phyloP scores from a whole-genome alignment of 2,797 vertebrate genomes.

The Mus caroli region DNA sequence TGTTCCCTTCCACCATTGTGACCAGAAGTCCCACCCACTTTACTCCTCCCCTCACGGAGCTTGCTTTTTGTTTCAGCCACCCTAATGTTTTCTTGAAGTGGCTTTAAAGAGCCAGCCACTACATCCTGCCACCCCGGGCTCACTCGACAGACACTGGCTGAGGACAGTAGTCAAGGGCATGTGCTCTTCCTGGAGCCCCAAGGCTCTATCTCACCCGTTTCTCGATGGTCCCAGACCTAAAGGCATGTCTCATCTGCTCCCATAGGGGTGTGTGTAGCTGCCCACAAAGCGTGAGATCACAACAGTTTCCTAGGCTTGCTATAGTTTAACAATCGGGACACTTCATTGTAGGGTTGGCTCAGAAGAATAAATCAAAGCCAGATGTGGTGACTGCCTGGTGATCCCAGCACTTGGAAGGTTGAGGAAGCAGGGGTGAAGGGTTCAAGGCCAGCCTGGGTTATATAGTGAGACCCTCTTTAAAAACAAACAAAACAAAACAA shows the following conservation, averaged over 20 bases:
- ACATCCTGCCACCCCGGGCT: constrained; percentile 18
- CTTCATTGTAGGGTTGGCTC: background rate
- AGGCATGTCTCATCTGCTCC: rapidly evolving
- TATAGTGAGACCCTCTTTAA: background rate
- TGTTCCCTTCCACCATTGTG: rapidly evolving
- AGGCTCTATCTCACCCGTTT: background rate
- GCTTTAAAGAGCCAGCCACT: background rate
- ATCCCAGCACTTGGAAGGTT: background rate
- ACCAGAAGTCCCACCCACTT: background rate
- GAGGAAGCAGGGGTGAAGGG: background rate
- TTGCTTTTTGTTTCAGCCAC: background rate
- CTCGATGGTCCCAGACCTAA: background rate
- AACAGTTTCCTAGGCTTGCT: background rate
- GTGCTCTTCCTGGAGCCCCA: too few relatives aligned
- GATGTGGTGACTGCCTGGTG: background rate
- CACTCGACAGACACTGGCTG: constrained; percentile 38
- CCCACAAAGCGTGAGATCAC: background rate
- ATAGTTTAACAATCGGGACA: background rate
- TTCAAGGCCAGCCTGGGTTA: background rate
- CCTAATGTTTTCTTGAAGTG: background rate
- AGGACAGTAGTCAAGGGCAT: too few relatives aligned
- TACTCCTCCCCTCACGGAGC: background rate
- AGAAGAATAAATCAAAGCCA: background rate
- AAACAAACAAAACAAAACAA: background rate
- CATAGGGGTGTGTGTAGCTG: background rate